A percentile compares a stretch with the other conserved stretches of the same genome.
phyloP scores from a whole-genome alignment of 2,888 invertebrate genomes.

The Lasius platythorax region DNA sequence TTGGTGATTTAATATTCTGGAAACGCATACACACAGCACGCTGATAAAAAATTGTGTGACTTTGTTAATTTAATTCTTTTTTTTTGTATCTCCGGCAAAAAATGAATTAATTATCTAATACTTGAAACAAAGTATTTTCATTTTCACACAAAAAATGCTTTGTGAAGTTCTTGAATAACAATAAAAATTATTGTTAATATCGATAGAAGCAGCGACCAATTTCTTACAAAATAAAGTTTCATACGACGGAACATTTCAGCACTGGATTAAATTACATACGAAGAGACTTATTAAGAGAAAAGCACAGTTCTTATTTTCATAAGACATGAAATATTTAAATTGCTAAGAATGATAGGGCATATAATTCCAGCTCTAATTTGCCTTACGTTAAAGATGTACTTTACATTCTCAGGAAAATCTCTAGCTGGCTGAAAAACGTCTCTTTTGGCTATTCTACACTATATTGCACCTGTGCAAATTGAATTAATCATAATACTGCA shows the following conservation, averaged over 20 bases:
- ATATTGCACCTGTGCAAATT: slow-evolving; percentile 46
- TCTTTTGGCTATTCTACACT: neutral
- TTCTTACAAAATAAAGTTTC: neutral
- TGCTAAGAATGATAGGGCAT: slow-evolving; percentile 5
- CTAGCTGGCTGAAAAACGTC: slow-evolving; percentile 5
- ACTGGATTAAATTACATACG: neutral
- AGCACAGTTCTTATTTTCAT: neutral
- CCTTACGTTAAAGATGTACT: neutral
- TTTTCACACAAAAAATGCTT: neutral
- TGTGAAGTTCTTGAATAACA: neutral
- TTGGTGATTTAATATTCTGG: slow-evolving; percentile 42
- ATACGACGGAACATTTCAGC: neutral
- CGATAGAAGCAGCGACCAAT: neutral
- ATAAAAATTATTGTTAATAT: neutral
- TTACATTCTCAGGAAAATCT: neutral
- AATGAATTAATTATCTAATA: neutral
- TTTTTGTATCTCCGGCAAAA: neutral
- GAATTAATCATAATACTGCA: slow-evolving; percentile 63
- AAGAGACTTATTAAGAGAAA: neutral
- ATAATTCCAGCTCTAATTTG: neutral
- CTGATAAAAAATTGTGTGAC: slow-evolving; percentile 9
- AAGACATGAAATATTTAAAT: neutral
- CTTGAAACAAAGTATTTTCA: slow-evolving; percentile 6
- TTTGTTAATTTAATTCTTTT: slow-evolving; percentile 9
- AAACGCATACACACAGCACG: neutral